Percentiles rank a stretch among this genome's conserved stretches.
Conservation (phyloP, 2,113 vertebrate species). For the Trematocara zebra region DNA sequence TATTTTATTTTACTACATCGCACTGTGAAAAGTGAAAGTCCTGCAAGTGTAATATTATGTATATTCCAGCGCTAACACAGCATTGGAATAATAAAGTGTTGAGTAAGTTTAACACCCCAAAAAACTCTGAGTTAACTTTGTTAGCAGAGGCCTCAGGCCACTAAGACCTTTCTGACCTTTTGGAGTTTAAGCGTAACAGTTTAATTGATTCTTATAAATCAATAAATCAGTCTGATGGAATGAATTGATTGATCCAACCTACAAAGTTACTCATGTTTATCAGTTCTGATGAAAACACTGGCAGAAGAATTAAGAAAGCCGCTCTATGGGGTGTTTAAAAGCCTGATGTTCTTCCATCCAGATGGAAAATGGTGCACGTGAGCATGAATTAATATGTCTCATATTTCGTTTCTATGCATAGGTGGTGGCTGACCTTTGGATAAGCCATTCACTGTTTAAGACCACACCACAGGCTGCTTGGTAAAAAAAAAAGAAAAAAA, state of each 20-base stretch:
- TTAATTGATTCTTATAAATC: not conserved
- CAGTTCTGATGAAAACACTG: not conserved
- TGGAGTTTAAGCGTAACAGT: not conserved
- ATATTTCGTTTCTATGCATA: not conserved
- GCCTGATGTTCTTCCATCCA: not conserved
- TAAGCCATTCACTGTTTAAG: not conserved
- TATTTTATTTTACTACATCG: not conserved
- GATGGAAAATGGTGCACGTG: not conserved
- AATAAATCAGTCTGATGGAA: not conserved
- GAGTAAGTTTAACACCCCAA: not conserved
- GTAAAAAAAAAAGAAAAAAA: not conserved
- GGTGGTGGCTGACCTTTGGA: not conserved
- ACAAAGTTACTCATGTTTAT: not conserved
- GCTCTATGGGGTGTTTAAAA: not conserved
- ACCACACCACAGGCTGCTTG: not conserved
- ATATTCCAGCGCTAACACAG: not conserved
- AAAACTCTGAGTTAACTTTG: not conserved
- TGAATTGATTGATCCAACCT: conserved; percentile 19
- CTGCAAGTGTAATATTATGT: not conserved
- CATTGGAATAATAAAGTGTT: not conserved
- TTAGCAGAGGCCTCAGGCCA: not conserved
- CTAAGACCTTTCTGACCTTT: not conserved
- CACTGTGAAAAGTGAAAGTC: not conserved
- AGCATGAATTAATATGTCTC: not conserved
- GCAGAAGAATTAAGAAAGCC: not conserved